phyloP scores from a whole-genome alignment of 2,113 vertebrate species.

The Lynx canadensis region DNA sequence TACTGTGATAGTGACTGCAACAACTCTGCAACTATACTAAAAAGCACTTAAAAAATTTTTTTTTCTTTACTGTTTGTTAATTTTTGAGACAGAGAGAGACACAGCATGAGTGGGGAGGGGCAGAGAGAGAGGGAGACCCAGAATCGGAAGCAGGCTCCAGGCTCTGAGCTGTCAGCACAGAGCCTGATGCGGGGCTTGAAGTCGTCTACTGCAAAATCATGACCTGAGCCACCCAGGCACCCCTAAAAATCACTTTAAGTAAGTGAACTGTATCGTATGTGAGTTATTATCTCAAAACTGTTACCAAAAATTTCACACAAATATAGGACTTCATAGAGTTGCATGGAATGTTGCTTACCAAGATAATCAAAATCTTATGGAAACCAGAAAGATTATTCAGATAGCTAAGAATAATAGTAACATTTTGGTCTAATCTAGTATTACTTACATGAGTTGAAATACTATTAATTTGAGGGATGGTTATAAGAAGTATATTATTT shows the following conservation, averaged over 20 bases:
- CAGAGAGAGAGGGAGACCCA: too few relatives aligned
- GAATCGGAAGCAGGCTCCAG: too few relatives aligned
- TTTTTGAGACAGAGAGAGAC: too few relatives aligned
- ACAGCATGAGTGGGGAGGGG: too few relatives aligned
- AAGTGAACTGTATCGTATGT: not conserved
- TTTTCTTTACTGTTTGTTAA: too few relatives aligned
- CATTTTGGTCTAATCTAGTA: conserved; percentile 3
- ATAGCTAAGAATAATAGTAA: conserved; percentile 20
- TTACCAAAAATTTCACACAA: not conserved
- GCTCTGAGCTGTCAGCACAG: too few relatives aligned
- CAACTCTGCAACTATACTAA: not conserved
- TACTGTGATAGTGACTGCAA: not conserved
- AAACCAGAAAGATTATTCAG: conserved; percentile 7
- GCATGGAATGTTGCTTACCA: not conserved
- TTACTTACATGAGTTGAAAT: not conserved
- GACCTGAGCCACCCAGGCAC: too few relatives aligned
- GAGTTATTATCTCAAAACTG: not conserved
- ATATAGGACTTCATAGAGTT: not conserved
- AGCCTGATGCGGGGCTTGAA: too few relatives aligned
- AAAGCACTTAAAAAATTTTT: not conserved
- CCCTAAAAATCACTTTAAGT: not conserved
- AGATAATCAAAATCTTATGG: conserved; percentile 16
- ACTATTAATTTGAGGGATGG: not conserved
- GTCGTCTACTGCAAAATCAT: too few relatives aligned
- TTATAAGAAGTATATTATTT: conserved; percentile 7